Evolutionary conservation across 2,888 invertebrate species (phyloP).

Genomic region (Ectropis crepuscularia): DNA sequence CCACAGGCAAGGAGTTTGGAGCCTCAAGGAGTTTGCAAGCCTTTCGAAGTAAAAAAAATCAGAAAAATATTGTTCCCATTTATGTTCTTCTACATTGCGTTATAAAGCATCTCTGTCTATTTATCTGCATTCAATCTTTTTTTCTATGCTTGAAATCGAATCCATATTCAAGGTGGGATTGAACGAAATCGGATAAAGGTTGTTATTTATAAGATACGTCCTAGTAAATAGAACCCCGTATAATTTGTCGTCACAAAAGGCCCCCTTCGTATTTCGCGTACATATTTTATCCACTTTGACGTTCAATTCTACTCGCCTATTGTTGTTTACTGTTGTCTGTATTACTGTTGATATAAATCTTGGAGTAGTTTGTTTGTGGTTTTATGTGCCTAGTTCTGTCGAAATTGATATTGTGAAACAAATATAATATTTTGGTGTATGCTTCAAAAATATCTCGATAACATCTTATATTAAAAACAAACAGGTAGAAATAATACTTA

Average conservation of each 20-base stretch:
- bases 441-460: too few relatives aligned
- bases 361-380: conserved; percentile 39
- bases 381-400: conserved; percentile 24
- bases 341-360: conserved; percentile 43
- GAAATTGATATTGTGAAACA: background rate
- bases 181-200: conserved; percentile 53
- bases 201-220: conserved; percentile 62
- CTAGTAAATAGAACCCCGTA: conserved; percentile 65
- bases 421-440: background rate
- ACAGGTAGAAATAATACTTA: too few relatives aligned
- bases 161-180: conserved; percentile 15
- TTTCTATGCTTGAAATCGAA: conserved; percentile 3
- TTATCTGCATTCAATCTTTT: background rate
- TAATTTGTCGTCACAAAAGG: conserved; percentile 71
- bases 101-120: too few relatives aligned
- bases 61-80: too few relatives aligned
- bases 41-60: too few relatives aligned
- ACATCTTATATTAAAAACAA: too few relatives aligned
- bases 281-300: conserved; percentile 73
- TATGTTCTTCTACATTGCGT: too few relatives aligned
- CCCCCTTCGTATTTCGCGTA: conserved; percentile 52
- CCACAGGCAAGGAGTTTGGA: too few relatives aligned
- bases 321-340: conserved; percentile 61
- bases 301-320: conserved; percentile 66
- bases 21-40: too few relatives aligned